Conservation (phyloP, 37 sponge, comb jelly and placozoan species). For the Beroe forskalii region DNA sequence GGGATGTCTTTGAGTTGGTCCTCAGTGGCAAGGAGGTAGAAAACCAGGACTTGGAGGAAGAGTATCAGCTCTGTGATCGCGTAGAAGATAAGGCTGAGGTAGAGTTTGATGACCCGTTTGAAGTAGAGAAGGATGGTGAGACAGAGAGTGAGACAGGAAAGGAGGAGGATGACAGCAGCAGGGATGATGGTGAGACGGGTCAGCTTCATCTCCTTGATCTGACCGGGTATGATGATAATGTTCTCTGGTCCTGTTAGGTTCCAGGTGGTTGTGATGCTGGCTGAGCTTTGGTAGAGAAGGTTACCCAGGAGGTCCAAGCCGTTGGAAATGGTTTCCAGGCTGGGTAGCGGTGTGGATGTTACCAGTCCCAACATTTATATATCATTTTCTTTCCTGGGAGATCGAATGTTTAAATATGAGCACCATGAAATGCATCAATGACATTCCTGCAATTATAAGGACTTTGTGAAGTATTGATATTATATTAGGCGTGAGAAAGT, state of each 20-base stretch:
- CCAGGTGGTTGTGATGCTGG: background rate
- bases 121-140: background rate
- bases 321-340: background rate
- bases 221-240: background rate
- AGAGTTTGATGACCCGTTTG: conserved; percentile 28
- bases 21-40: background rate
- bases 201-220: background rate
- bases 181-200: conserved; percentile 33
- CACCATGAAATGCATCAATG: too few relatives aligned
- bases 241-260: background rate
- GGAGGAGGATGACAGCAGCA: background rate
- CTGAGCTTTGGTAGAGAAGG: background rate
- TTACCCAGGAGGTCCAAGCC: background rate
- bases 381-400: too few relatives aligned
- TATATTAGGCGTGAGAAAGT: too few relatives aligned
- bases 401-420: too few relatives aligned
- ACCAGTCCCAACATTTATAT: too few relatives aligned
- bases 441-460: too few relatives aligned
- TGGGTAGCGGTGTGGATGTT: background rate
- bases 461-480: too few relatives aligned
- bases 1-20: background rate
- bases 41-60: background rate
- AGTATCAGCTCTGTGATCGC: conserved; percentile 8
- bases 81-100: background rate
- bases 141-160: background rate